A percentile compares a stretch with the other conserved stretches of the same genome.
Evolutionary conservation across 2,113 vertebrate species (phyloP).

Genomic region (Nematolebias whitei): DNA sequence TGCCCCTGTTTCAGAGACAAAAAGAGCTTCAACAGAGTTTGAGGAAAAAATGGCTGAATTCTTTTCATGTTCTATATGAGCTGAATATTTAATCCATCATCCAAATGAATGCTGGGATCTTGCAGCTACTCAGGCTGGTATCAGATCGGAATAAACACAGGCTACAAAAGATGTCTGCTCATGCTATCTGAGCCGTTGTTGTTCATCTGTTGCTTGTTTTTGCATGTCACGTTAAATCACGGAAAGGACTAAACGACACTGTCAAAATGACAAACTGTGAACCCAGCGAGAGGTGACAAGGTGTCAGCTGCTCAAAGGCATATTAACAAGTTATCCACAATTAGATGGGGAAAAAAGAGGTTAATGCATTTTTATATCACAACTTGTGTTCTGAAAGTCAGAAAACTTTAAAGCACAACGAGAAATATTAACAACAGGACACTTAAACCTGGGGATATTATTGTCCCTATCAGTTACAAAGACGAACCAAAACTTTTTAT

Average conservation of each 20-base stretch:
- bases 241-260: conserved; percentile 61
- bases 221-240: conserved; percentile 61
- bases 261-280: conserved; percentile 67
- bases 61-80: neutral
- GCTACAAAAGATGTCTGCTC: conserved; percentile 16
- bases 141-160: conserved; percentile 21
- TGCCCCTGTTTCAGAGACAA: too few relatives aligned
- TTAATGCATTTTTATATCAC: conserved; percentile 18
- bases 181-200: conserved; percentile 3
- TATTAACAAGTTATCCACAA: conserved; percentile 57
- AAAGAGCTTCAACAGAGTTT: neutral
- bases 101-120: neutral
- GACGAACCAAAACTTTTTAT: conserved; percentile 28
- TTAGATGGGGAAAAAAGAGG: conserved; percentile 36
- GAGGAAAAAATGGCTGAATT: neutral
- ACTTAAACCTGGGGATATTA: neutral
- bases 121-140: neutral
- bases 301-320: conserved; percentile 56
- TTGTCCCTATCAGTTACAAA: conserved; percentile 32
- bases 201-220: conserved; percentile 50
- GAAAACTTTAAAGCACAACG: neutral
- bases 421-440: too few relatives aligned
- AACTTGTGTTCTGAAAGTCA: conserved; percentile 21
- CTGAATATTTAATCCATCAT: conserved; percentile 7
- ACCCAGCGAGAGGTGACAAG: conserved; percentile 66